Base-by-base conservation (phyloP, 2,797 vertebrate genomes). In the Leucoraja ocellata region DNA sequence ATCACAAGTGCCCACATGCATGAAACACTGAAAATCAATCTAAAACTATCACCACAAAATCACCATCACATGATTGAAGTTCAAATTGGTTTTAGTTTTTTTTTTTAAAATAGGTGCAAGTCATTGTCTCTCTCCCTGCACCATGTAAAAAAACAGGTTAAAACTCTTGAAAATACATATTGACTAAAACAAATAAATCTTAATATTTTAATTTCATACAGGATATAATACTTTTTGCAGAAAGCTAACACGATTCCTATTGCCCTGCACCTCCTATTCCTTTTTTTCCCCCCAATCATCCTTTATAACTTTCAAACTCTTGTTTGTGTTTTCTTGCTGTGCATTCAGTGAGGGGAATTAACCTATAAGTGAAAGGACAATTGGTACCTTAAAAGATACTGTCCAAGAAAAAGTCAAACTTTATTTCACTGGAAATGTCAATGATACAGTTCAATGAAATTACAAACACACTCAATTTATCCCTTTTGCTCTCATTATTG, bases 351-450 rank as follows among this genome's bases (percentile, higher is more conserved):
- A 80, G 36, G 78, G 32, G 23, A 21, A 7, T 83, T 83, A 83
- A 54, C 1, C 80, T 83, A 39, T 5, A 10, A 83, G 39, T 25
- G 8, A 54, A 83, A 83, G 80, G 21, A 83, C 21, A 83, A 28
- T 61, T 61, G 81, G 54, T 61, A 25, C 54, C 58, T 84, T 84
- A 84, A 14, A 81, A 84, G 23, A 11, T n/a, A 84, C 9, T 61
- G 81, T 61, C 25, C 81, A 61, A 84, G 46, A 61, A n/a, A 84
- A 84, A 84, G 81, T 11, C 54, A n/a, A 84, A 58, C 81, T 28
- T 84, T 11, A 61, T 84, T 84, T 84, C 81, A 84, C 25, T 61
- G 81, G 46, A 83, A 83, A 83, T 28, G 54, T 83, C 54, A 84
- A 61, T 61, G 81, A 84, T 58, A 61, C 23, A 83, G 28, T 54